Percentiles rank a stretch among this genome's conserved stretches.
phyloP scores from a whole-genome alignment of 1,140 invertebrate genomes.

The Anagrus nilaparvatae region DNA sequence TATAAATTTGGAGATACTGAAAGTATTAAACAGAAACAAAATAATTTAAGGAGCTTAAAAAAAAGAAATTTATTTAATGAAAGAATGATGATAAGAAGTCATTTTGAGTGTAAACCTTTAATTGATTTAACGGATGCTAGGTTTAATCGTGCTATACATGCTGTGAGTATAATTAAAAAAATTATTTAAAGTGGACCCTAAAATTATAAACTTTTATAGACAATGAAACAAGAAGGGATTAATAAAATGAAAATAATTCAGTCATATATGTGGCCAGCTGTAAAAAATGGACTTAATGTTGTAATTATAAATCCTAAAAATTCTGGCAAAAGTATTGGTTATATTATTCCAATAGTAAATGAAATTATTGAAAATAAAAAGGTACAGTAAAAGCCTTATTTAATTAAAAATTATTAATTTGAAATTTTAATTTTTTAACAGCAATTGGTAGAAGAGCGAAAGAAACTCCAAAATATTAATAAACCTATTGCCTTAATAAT shows the following conservation, averaged over 20 bases:
- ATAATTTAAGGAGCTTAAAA: constrained; percentile 10
- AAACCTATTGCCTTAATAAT: constrained; percentile 28
- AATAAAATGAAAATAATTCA: constrained; percentile 27
- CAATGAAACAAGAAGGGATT: constrained; percentile 15
- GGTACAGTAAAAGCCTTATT: constrained; percentile 16
- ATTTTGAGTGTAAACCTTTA: constrained; percentile 20
- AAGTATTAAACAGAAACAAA: background rate
- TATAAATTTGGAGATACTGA: background rate
- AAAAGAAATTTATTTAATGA: constrained; percentile 19
- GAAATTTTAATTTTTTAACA: too few species aligned
- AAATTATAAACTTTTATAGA: too few species aligned
- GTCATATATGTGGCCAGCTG: constrained; percentile 37
- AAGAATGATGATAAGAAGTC: constrained; percentile 28
- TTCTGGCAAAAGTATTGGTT: constrained; percentile 35
- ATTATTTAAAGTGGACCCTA: too few species aligned
- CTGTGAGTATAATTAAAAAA: too few species aligned
- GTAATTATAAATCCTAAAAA: constrained; percentile 27
- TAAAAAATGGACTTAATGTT: constrained; percentile 28
- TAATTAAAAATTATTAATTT: constrained; percentile 9
- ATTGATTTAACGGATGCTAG: constrained; percentile 19
- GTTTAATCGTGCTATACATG: constrained; percentile 27
- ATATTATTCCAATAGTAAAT: constrained; percentile 28
- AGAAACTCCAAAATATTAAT: constrained; percentile 13
- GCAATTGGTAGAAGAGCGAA: constrained; percentile 6
- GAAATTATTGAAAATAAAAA: constrained; percentile 18